phyloP scores from a whole-genome alignment of 1,140 invertebrate genomes.

The Caenorhabditis tropicalis region DNA sequence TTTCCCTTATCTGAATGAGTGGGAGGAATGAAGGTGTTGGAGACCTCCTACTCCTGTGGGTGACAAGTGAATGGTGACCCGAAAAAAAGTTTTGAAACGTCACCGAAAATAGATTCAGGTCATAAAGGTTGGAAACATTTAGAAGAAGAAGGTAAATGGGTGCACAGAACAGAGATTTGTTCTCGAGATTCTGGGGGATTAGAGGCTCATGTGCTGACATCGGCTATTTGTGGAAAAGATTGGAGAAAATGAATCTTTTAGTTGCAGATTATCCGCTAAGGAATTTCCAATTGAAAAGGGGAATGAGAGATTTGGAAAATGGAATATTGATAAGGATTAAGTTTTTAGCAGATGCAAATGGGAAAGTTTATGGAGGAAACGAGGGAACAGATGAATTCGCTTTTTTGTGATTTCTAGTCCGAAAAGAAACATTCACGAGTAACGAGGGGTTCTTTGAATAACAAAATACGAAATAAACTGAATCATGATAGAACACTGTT shows the following conservation, averaged over 20 bases:
- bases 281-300: background rate
- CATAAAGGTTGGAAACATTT: background rate
- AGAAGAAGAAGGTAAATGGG: background rate
- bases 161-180: no score
- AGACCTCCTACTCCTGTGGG: background rate
- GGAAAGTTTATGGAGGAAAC: background rate
- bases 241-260: background rate
- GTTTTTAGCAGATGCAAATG: background rate
- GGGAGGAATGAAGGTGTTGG: background rate
- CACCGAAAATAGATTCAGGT: slow-evolving; percentile 11
- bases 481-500: no score
- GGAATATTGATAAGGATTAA: background rate
- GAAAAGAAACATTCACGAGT: background rate
- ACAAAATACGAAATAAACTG: no score
- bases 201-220: background rate
- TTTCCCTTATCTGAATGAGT: background rate
- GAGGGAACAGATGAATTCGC: background rate
- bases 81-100: background rate
- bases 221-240: slow-evolving; percentile 15
- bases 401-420: background rate
- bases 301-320: background rate
- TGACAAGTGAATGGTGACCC: slow-evolving; percentile 38
- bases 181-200: slow-evolving; percentile 7
- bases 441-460: background rate
- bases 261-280: background rate